Conservation (phyloP, 2,888 invertebrate genomes). For the Tortricodes alternella region DNA sequence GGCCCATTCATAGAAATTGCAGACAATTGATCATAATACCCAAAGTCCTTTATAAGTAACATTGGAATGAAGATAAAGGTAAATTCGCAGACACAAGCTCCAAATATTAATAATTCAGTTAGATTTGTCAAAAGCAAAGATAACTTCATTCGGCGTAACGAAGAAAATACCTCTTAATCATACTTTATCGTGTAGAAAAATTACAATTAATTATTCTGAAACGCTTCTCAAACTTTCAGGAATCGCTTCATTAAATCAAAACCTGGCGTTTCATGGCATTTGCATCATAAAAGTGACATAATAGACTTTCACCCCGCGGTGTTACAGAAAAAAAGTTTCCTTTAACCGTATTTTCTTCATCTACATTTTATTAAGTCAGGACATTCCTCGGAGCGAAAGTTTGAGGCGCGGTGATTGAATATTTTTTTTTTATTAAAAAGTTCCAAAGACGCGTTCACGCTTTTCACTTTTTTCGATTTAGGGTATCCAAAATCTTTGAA, state of each 20-base stretch:
- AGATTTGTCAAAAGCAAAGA: constrained; percentile 26
- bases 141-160: constrained; percentile 21
- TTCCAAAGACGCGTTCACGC: constrained; percentile 31
- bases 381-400: constrained; percentile 49
- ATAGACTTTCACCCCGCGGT: constrained; percentile 34
- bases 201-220: constrained; percentile 32
- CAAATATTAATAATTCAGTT: constrained; percentile 27
- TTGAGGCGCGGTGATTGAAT: constrained; percentile 51
- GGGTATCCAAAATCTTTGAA: not conserved
- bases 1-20: no score
- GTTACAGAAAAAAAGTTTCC: constrained; percentile 40
- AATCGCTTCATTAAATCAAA: constrained; percentile 31
- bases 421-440: constrained; percentile 54
- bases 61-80: constrained; percentile 14
- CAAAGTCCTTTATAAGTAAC: not conserved
- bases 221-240: constrained; percentile 24
- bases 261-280: constrained; percentile 33
- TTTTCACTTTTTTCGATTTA: constrained; percentile 27
- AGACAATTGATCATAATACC: not conserved
- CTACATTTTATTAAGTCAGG: constrained; percentile 65
- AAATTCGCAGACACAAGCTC: not conserved
- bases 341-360: constrained; percentile 50
- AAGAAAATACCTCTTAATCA: constrained; percentile 31
- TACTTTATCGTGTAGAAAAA: constrained; percentile 38
- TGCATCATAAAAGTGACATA: constrained; percentile 40